Percentiles rank a stretch among this genome's conserved stretches.
phyloP scores from a whole-genome alignment of 2,113 vertebrate species.

The Trogon melanurus region DNA sequence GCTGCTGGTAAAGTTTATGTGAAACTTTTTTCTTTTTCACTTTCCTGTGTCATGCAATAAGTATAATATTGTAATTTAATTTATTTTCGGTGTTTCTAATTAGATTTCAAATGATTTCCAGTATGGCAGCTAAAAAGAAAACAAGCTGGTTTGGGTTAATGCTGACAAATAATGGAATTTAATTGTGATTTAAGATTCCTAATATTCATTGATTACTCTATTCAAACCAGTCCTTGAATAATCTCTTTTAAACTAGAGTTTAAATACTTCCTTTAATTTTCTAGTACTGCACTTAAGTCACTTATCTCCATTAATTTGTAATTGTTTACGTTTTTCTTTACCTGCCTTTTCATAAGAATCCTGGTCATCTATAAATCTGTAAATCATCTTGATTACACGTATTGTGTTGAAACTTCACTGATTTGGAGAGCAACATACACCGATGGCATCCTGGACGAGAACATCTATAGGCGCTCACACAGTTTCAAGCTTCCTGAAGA shows the following conservation, averaged over 20 bases:
- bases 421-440: background rate
- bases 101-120: constrained; percentile 17
- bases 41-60: background rate
- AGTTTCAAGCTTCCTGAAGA: background rate
- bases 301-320: background rate
- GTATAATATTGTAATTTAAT: background rate
- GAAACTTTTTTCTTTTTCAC: background rate
- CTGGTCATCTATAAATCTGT: background rate
- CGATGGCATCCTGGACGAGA: background rate
- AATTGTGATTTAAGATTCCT: background rate
- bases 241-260: background rate
- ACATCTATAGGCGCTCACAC: background rate
- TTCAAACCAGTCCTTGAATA: background rate
- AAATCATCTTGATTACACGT: background rate
- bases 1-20: background rate
- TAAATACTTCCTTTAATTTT: background rate
- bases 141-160: background rate
- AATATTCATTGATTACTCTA: constrained; percentile 2
- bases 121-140: background rate
- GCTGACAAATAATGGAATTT: constrained; percentile 7
- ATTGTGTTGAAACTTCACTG: background rate
- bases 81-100: background rate
- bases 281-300: background rate
- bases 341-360: background rate
- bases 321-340: background rate